Percentiles rank a stretch among this genome's conserved stretches.
Conservation (phyloP, 2,797 vertebrate species). For the Cyprinodon diabolis region DNA sequence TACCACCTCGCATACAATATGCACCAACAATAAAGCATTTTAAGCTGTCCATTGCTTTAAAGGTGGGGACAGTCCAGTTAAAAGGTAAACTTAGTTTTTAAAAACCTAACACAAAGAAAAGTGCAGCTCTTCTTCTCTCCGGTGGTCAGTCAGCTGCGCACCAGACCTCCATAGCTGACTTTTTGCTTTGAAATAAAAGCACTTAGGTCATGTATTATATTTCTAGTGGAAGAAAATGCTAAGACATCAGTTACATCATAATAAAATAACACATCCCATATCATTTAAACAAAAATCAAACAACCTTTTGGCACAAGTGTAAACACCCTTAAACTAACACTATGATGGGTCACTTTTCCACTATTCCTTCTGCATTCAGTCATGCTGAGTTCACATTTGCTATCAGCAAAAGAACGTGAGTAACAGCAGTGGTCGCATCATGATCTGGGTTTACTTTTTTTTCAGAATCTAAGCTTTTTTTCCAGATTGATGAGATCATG, state of each 20-base stretch:
- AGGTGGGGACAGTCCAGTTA: neutral
- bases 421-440: neutral
- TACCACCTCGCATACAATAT: conserved; percentile 23
- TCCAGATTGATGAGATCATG: neutral
- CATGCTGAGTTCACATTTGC: too few relatives aligned
- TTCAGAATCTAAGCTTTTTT: neutral
- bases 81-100: neutral
- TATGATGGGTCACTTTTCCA: too few relatives aligned
- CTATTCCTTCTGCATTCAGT: too few relatives aligned
- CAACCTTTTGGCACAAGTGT: too few relatives aligned
- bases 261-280: too few relatives aligned
- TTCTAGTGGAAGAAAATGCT: neutral
- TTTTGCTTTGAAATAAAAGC: neutral
- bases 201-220: neutral
- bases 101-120: neutral
- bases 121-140: neutral
- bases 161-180: neutral
- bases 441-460: neutral
- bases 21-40: conserved; percentile 9
- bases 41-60: neutral
- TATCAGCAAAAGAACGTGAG: neutral
- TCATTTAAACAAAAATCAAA: too few relatives aligned
- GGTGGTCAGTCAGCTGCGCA: neutral
- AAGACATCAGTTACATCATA: too few relatives aligned
- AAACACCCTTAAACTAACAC: too few relatives aligned